These are phyloP conservation scores for Lepidurus couesii DNA, from an alignment of 1,140 invertebrate genomes.

Conservation along the genomic window DNA sequence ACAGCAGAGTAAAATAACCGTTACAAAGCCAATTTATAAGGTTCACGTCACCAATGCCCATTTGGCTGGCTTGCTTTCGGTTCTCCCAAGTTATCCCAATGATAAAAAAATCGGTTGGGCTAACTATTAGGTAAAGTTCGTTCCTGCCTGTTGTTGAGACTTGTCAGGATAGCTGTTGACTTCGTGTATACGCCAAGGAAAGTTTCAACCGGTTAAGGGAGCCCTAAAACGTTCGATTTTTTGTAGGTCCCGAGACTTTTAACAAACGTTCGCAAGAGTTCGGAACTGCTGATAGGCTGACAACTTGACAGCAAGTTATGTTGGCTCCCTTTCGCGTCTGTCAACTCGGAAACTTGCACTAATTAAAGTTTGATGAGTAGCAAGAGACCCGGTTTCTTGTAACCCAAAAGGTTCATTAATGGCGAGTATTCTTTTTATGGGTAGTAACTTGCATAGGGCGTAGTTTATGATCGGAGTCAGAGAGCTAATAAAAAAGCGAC, in stretches of 20 bases:
- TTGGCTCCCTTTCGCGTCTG: neutral
- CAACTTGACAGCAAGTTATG: slow-evolving; percentile 6
- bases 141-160: no score
- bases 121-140: no score
- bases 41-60: no score
- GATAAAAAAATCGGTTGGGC: no score
- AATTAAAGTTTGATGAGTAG: slow-evolving; percentile 12
- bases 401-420: slow-evolving; percentile 10
- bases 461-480: neutral
- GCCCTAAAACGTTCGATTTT: neutral
- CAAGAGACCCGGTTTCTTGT: neutral
- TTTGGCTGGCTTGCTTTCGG: no score
- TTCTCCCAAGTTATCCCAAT: no score
- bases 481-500: slow-evolving; percentile 5
- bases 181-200: neutral
- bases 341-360: neutral
- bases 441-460: neutral
- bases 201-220: neutral
- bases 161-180: no score
- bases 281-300: neutral
- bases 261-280: neutral
- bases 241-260: neutral
- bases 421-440: neutral
- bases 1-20: no score
- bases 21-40: no score